Base-by-base conservation (phyloP, 2,888 invertebrate species). In the Nebria brevicollis region DNA sequence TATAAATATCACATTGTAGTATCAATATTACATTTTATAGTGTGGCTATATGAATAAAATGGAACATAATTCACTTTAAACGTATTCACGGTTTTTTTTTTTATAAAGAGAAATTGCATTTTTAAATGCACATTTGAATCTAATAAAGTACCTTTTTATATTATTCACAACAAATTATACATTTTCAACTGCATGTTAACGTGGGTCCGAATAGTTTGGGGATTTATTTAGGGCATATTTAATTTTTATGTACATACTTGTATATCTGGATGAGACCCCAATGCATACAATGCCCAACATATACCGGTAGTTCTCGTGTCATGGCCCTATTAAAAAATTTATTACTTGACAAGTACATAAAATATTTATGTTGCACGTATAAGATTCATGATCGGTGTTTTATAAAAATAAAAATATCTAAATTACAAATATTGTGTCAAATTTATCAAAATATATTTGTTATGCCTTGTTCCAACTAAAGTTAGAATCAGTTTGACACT, bases 231-330 rank as follows among this genome's bases (percentile, higher is more conserved):
- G 54, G 54, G 11, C 13, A 11, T 11, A 25, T 70, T 70, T 11
- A 70, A 34, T 70, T 26, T 26, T 70, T 26, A 70, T 25, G 15
- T 1, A 70, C 25, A 34, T 85, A 88, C 89, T 86, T 88, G 88
- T 82, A 87, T 82, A 78, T 88, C 86, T 26, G 87, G 88, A 83
- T 89, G 82, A 77, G 86, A 86, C 77, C 88, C 88, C n/a, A 89
- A 83, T 8, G 87, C 85, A 82, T 87, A 86, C 10, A 89, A 84
- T 4, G 86, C 85, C 87, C 87, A 89, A 80, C 86, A 86, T 15
- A 88, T 86, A 1, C 87, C 87, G 15, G 88, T 85, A 8, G 88
- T 87, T 34, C 88, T 88, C 15, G 89, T 89, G 83, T 89, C 88
- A 75, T 88, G 88, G 2, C 89, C 89, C 88, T 89, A 84, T 54